phyloP scores from a whole-genome alignment of 2,888 invertebrate genomes.

The Heliconius cydno region DNA sequence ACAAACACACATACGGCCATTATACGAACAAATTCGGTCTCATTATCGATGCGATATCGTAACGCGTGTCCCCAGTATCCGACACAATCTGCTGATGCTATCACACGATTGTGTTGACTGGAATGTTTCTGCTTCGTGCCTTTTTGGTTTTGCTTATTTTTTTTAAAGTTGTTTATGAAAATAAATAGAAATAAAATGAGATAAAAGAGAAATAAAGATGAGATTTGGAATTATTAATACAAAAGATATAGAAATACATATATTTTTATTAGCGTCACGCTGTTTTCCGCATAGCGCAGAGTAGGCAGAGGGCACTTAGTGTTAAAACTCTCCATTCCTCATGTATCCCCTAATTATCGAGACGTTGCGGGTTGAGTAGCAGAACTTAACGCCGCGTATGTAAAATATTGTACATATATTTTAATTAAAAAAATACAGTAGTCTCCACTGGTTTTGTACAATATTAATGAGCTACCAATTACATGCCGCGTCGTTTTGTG shows the following conservation, averaged over 20 bases:
- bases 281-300: neutral
- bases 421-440: neutral
- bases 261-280: neutral
- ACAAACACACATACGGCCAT: constrained; percentile 22
- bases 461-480: constrained; percentile 9
- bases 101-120: constrained; percentile 48
- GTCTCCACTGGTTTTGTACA: neutral
- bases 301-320: neutral
- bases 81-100: constrained; percentile 51
- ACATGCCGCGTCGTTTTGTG: constrained; percentile 12
- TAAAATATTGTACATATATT: neutral
- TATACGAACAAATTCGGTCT: constrained; percentile 48
- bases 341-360: neutral
- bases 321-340: neutral
- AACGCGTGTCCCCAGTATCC: constrained; percentile 48
- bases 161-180: neutral
- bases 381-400: neutral
- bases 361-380: neutral
- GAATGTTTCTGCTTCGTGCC: constrained; percentile 35
- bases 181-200: neutral
- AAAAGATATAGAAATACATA: too few species aligned
- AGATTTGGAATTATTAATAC: too few species aligned
- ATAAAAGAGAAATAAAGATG: too few species aligned
- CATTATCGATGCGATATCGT: constrained; percentile 48
- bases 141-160: constrained; percentile 22